phyloP scores from a whole-genome alignment of 2,888 invertebrate species.

The Caenorhabditis sp. region DNA sequence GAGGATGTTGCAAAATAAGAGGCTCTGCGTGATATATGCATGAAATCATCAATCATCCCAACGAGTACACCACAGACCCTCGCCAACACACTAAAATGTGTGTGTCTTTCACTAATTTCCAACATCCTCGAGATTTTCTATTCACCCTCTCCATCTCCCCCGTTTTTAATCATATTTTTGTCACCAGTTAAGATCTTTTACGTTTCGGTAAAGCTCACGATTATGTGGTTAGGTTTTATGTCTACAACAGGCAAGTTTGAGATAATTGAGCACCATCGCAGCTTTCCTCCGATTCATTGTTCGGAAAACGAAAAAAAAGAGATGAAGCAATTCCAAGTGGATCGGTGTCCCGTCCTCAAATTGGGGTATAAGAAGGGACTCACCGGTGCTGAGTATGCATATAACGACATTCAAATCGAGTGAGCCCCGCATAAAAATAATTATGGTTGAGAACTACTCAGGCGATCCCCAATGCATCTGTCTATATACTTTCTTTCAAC shows the following conservation, averaged over 20 bases:
- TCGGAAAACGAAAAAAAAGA: conserved; percentile 17
- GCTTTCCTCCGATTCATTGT: background rate
- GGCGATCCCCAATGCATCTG: conserved; percentile 23
- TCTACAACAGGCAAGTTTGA: conserved; percentile 8
- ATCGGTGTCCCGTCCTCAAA: conserved; percentile 53
- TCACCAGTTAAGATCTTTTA: no score
- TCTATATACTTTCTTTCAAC: background rate
- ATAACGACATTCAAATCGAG: conserved; percentile 54
- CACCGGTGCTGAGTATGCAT: conserved; percentile 54
- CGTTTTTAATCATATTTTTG: background rate
- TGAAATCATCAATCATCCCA: conserved; percentile 64
- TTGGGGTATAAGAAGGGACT: conserved; percentile 39
- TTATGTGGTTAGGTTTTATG: background rate
- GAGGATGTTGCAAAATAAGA: conserved; percentile 55
- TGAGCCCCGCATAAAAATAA: conserved; percentile 43
- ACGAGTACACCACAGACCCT: conserved; percentile 50
- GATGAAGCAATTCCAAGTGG: conserved; percentile 59
- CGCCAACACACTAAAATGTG: conserved; percentile 48
- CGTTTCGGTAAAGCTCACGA: no score
- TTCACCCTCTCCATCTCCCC: background rate
- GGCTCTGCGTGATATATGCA: conserved; percentile 60
- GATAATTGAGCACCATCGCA: background rate
- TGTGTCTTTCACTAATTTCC: conserved; percentile 55
- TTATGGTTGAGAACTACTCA: conserved; percentile 35
- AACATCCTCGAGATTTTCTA: conserved; percentile 6